Evolutionary conservation across 2,113 vertebrate species (phyloP), one percentile per base, ranked within the genome.

Genomic region (Poeciliopsis turrubarensis): DNA sequence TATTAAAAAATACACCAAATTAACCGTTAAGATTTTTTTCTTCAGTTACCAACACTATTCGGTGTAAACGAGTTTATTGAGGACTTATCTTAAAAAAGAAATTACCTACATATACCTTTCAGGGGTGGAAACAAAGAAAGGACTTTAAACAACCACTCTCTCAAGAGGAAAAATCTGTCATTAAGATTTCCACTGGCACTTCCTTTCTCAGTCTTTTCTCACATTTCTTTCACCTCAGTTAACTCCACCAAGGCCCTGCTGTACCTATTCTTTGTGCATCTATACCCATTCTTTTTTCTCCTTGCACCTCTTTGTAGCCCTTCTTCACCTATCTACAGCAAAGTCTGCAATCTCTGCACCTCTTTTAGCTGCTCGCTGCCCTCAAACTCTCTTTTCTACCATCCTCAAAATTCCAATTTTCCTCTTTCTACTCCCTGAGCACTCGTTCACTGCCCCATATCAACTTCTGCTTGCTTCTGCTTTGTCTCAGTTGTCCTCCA

Each of bases 401-500:
- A 74, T 67, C 54, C 75, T 78, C 77, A 80, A 83, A 86, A 72
- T 84, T 79, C 72, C 73, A 84, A 70, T 86, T 80, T 77, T 60
- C 30, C 30, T 63, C 30, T 65, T 65, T 54, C 67, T 73, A 26
- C 54, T 89, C 87, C 82, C 87, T 0, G 1, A 75, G 75, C 82
- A 77, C 63, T 78, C 68, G 77, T 89, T 86, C 32, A 1, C 81
- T 72, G 57, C 71, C 85, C 85, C 67, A 68, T 72, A 83, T 83
- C 78, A 73, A 61, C 70, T 67, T 60, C 51, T 68, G 37, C 67
- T 80, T 65, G 77, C 44, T 70, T 71, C 78, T 79, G 69, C 78
- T 82, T 73, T 65, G 72, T 86, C 78, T 88, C 73, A 70, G 87
- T 86, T 13, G 87, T 82, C 70, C 85, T 90, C 89, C 39, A 1